phyloP scores from a whole-genome alignment of 2,888 invertebrate genomes.

The Pemphredon lugubris region DNA sequence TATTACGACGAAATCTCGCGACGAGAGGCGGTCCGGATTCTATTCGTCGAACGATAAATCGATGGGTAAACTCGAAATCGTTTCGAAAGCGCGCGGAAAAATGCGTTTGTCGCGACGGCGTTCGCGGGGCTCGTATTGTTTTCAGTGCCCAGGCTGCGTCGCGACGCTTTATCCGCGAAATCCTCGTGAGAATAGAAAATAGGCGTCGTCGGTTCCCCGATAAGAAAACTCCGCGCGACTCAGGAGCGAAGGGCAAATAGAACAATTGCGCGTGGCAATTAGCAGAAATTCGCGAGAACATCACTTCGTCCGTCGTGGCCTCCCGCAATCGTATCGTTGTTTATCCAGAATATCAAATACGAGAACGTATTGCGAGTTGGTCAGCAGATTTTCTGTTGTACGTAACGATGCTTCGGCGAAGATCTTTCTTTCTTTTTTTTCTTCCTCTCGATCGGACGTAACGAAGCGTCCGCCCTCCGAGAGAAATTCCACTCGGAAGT shows the following conservation, averaged over 20 bases:
- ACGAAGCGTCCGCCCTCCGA: slow-evolving; percentile 18
- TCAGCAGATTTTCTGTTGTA: neutral
- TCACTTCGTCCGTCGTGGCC: too few relatives aligned
- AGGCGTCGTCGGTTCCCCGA: too few relatives aligned
- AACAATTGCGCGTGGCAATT: too few relatives aligned
- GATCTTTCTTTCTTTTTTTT: slow-evolving; percentile 26
- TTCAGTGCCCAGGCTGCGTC: neutral
- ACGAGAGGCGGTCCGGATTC: slow-evolving; percentile 15
- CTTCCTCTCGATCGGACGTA: slow-evolving; percentile 33
- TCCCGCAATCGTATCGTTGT: too few relatives aligned
- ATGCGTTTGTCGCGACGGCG: neutral
- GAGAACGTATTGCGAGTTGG: too few relatives aligned
- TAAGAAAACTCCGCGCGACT: too few relatives aligned
- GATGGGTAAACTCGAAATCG: slow-evolving; percentile 37
- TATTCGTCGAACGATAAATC: slow-evolving; percentile 40
- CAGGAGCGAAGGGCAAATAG: too few relatives aligned
- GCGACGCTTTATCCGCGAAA: neutral
- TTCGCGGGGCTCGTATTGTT: neutral
- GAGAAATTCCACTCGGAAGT: slow-evolving; percentile 24
- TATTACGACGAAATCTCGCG: slow-evolving; percentile 29
- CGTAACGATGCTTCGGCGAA: too few relatives aligned
- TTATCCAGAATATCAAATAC: too few relatives aligned
- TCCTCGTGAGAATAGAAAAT: too few relatives aligned
- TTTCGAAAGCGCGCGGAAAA: neutral
- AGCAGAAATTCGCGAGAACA: too few relatives aligned